Evolutionary conservation across 64 coral and sea anemone genomes (phyloP).

Genomic region (Dendrophyllia cribrosa): DNA sequence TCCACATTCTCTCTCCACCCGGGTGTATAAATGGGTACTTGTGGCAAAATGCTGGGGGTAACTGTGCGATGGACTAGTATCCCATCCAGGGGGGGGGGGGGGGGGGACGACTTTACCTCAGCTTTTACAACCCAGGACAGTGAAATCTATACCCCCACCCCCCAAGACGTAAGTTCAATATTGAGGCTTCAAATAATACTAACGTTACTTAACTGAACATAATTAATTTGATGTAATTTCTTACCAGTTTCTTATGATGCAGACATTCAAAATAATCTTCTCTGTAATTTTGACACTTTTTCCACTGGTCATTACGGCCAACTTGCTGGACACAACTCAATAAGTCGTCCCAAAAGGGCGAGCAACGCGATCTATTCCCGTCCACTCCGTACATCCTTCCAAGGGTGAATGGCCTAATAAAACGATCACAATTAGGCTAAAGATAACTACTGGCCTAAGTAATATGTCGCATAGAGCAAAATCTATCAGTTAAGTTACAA

Average conservation of each 20-base stretch:
- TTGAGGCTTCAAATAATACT: too few relatives aligned
- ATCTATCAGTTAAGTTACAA: too few relatives aligned
- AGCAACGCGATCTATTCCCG: constrained; percentile 85
- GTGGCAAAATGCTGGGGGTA: too few relatives aligned
- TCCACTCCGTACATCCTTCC: constrained; percentile 76
- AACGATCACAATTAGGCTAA: background rate
- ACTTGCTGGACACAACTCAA: constrained; percentile 55
- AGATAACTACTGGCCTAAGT: background rate
- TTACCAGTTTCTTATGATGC: constrained; percentile 95
- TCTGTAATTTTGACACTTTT: constrained; percentile 61
- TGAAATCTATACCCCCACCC: too few relatives aligned
- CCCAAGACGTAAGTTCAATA: too few relatives aligned
- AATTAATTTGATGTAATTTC: background rate
- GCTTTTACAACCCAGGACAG: too few relatives aligned
- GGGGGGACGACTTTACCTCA: too few relatives aligned
- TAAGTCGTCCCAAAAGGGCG: constrained; percentile 89
- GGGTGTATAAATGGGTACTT: too few relatives aligned
- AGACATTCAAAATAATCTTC: constrained; percentile 94
- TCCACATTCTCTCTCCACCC: too few relatives aligned
- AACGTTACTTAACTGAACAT: too few relatives aligned
- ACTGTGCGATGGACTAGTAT: too few relatives aligned
- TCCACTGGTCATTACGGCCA: constrained; percentile 81
- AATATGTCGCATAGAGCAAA: background rate
- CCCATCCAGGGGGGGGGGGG: too few relatives aligned
- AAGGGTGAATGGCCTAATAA: background rate